phyloP scores from a whole-genome alignment of 2,888 invertebrate species.

The Macrosoma leucophasiata region DNA sequence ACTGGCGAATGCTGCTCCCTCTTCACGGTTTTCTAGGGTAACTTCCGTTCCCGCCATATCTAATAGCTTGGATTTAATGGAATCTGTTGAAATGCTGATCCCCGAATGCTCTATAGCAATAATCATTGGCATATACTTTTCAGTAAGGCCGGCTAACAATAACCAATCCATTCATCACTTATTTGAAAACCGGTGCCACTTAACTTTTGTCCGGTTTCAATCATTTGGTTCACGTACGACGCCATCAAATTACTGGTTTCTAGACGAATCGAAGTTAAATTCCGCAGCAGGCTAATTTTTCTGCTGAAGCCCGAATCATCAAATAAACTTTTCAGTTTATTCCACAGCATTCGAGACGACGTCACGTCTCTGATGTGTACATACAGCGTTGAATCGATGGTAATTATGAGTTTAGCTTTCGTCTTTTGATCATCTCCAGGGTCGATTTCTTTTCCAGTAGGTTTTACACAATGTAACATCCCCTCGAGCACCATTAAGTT shows the following conservation, averaged over 20 bases:
- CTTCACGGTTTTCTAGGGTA: too few relatives aligned
- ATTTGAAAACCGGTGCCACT: slow-evolving; percentile 7
- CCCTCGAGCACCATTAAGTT: slow-evolving; percentile 13
- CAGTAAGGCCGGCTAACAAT: too few relatives aligned
- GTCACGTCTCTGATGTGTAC: slow-evolving; percentile 10
- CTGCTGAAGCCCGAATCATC: slow-evolving; percentile 7
- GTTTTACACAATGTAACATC: slow-evolving; percentile 9
- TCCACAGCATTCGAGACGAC: slow-evolving; percentile 3
- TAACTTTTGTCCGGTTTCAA: slow-evolving; percentile 10
- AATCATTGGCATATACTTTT: too few relatives aligned
- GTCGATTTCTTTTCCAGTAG: neutral
- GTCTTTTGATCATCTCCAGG: slow-evolving; percentile 9
- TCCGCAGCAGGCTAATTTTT: slow-evolving; percentile 8
- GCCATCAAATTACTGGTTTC: slow-evolving; percentile 10
- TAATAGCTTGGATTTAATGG: too few relatives aligned
- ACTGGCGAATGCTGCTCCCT: too few relatives aligned
- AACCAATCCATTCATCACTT: too few relatives aligned
- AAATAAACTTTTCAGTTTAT: slow-evolving; percentile 4
- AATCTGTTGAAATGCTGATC: too few relatives aligned
- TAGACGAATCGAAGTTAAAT: slow-evolving; percentile 10
- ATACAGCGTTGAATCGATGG: slow-evolving; percentile 9
- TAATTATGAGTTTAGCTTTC: slow-evolving; percentile 7
- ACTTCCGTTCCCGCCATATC: too few relatives aligned
- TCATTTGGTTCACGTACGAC: slow-evolving; percentile 8
- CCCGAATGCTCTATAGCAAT: too few relatives aligned